These are phyloP conservation scores for Drosophila burlai DNA, from an alignment of 1,140 invertebrate species.

Conservation along the genomic window DNA sequence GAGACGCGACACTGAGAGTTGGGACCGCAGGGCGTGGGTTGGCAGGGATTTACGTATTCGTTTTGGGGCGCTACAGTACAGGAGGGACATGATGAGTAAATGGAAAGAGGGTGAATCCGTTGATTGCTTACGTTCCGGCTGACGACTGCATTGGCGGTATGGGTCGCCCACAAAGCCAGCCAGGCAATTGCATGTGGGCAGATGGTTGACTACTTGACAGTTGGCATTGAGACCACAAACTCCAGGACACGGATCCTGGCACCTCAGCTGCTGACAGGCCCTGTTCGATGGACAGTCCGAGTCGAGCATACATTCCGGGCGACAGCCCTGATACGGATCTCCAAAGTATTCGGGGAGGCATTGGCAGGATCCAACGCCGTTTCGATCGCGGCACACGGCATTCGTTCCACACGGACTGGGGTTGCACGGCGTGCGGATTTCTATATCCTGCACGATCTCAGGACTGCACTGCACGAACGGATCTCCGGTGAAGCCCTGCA, in stretches of 20 bases:
- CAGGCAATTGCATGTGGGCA: slow-evolving; percentile 90
- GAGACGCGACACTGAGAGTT: slow-evolving; percentile 88
- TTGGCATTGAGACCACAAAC: slow-evolving; percentile 90
- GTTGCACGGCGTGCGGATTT: slow-evolving; percentile 87
- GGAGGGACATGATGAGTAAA: slow-evolving; percentile 10
- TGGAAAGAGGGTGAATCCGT: not conserved
- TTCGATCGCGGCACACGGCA: slow-evolving; percentile 89
- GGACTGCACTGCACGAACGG: slow-evolving; percentile 89
- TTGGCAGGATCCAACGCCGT: slow-evolving; percentile 89
- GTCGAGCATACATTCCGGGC: slow-evolving; percentile 89
- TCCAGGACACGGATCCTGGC: slow-evolving; percentile 90
- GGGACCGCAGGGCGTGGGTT: slow-evolving; percentile 89
- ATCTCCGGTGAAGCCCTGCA: slow-evolving; percentile 90
- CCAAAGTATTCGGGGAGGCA: slow-evolving; percentile 91
- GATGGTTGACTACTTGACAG: slow-evolving; percentile 91
- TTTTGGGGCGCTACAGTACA: slow-evolving; percentile 77
- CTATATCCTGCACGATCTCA: slow-evolving; percentile 79
- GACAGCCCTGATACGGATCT: slow-evolving; percentile 91
- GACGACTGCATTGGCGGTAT: slow-evolving; percentile 86
- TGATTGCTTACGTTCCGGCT: slow-evolving; percentile 77
- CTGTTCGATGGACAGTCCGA: slow-evolving; percentile 89
- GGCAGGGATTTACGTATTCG: slow-evolving; percentile 86
- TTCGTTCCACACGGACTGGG: slow-evolving; percentile 91
- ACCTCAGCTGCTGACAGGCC: slow-evolving; percentile 90
- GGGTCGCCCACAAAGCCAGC: slow-evolving; percentile 89